These are phyloP conservation scores for Magallana angulata DNA, from an alignment of 1,140 invertebrate species.

Conservation along the genomic window DNA sequence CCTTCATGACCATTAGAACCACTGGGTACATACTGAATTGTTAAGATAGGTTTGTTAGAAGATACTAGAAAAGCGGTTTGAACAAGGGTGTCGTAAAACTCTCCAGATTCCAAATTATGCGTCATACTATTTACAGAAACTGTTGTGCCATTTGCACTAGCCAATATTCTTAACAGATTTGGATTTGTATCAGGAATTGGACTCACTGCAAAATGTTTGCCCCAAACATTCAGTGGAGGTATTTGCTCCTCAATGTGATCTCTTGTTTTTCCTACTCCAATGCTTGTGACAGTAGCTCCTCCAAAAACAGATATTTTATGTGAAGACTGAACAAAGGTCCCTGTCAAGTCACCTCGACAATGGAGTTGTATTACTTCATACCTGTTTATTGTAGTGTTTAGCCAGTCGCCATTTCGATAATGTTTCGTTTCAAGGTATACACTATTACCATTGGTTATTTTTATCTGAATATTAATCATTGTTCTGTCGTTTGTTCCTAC, in stretches of 20 bases:
- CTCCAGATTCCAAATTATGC: not conserved
- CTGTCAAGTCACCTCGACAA: constrained; percentile 63
- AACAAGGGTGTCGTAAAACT: constrained; percentile 1
- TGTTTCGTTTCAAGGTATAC: constrained; percentile 50
- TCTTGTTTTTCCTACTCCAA: constrained; percentile 40
- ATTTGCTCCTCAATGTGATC: constrained; percentile 71
- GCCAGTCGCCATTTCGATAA: constrained; percentile 55
- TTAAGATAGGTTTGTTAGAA: constrained; percentile 42
- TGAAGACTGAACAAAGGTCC: constrained; percentile 58
- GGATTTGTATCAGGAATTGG: constrained; percentile 62
- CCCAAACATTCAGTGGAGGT: constrained; percentile 66
- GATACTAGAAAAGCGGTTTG: not conserved
- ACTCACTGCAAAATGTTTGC: constrained; percentile 61
- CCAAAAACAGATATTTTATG: constrained; percentile 63
- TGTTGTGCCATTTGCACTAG: constrained; percentile 54
- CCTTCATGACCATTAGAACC: not conserved
- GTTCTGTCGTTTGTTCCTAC: constrained; percentile 55
- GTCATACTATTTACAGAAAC: constrained; percentile 40
- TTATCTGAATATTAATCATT: constrained; percentile 43
- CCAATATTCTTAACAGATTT: constrained; percentile 62
- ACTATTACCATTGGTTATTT: not conserved
- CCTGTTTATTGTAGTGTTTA: constrained; percentile 54
- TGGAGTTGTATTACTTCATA: constrained; percentile 60
- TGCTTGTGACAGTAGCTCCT: constrained; percentile 61
- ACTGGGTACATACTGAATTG: constrained; percentile 33